A percentile compares a stretch with the other conserved stretches of the same genome.
phyloP scores from a whole-genome alignment of 2,797 vertebrate species.

The Pangasius djambal region DNA sequence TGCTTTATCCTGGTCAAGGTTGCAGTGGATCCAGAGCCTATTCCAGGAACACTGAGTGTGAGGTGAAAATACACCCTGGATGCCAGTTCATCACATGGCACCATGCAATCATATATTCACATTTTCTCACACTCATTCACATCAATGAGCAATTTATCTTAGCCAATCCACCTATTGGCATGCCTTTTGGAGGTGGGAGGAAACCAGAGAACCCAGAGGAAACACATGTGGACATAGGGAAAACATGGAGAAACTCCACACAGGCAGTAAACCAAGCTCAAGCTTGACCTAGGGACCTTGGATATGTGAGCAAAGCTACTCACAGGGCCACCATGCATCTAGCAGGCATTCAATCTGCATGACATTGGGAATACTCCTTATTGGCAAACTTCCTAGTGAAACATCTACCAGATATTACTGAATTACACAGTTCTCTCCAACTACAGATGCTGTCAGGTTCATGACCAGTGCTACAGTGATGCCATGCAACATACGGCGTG shows the following conservation, averaged over 20 bases:
- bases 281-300: background rate
- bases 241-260: background rate
- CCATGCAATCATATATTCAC: too few species aligned
- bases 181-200: too few species aligned
- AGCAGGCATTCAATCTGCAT: background rate
- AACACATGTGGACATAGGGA: too few species aligned
- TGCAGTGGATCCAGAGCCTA: background rate
- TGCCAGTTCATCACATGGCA: background rate
- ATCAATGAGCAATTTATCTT: background rate
- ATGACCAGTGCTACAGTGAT: slow-evolving; percentile 61
- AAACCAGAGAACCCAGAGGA: background rate
- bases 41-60: background rate
- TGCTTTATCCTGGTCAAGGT: background rate
- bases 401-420: background rate
- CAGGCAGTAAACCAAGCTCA: too few species aligned
- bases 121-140: background rate
- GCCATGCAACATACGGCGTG: slow-evolving; percentile 67
- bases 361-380: background rate
- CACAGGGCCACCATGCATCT: background rate
- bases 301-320: background rate
- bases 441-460: slow-evolving; percentile 72
- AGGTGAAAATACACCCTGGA: background rate
- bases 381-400: background rate
- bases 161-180: background rate
- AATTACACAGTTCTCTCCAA: background rate